Base-by-base conservation (phyloP, 2,797 vertebrate species). In the Ara ararauna region DNA sequence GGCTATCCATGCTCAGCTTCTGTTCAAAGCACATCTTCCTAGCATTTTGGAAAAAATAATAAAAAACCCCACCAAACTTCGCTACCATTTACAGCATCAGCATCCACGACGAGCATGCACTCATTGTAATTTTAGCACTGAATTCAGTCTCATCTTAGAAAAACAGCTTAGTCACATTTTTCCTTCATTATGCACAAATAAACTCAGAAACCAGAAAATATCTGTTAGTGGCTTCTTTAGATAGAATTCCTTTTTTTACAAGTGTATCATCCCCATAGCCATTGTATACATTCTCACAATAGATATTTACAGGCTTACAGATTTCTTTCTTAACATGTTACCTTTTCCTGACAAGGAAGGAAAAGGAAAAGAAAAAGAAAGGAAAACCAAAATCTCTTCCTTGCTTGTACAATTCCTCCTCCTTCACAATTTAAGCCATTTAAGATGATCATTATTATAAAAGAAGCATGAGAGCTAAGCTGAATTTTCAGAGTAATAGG, bases 401-500 rank as follows among this genome's bases (percentile, higher is more conserved):
- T 66, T 76, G 6, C 5, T 89, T 21, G 11, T 26, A 60, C 7
- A 72, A 45, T 42, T 68, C 34, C 7, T 76, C 30, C 56, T 64
- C 30, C 29, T 85, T 85, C 48, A 65, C 12, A 11, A 51, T 27
- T 80, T 64, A 79, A 92, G 26, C 47, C 58, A 24, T 58, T 80
- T 71, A 68, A 32, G 30, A 87, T 53, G 4, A 65, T 10, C 27
- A 16, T 51, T 89, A 32, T 30, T 54, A 23, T 6, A 70, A 62
- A 87, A n/a, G 32, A 67, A 80, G 7, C 10, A 60, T 14, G 9
- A 77, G 10, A 61, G 22, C 8, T 6, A 73, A 87, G 36, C 22
- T 58, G 40, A 80, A 51, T 87, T 62, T 83, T 87, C 61, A 74
- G 48, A 90, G 64, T 66, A 65, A 93, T 89, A 94, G 94, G 30